These are phyloP conservation scores for Drosophila prosaltans DNA, from an alignment of 1,140 invertebrate species.

Conservation along the genomic window DNA sequence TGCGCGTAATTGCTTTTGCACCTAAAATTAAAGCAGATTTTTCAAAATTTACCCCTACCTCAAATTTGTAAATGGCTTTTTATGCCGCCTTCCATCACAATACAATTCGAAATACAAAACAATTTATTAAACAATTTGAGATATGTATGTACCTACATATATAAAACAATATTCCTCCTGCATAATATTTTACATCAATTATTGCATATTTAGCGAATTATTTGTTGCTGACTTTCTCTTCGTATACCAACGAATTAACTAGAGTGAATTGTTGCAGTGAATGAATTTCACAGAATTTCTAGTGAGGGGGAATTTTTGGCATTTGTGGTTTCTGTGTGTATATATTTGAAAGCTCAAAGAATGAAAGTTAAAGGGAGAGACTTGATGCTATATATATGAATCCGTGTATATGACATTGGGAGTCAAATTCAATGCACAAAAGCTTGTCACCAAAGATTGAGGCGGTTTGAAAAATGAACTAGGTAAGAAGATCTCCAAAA, in stretches of 20 bases:
- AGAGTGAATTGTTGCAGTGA: slow-evolving; percentile 34
- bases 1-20: slow-evolving; percentile 79
- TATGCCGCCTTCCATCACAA: too few species aligned
- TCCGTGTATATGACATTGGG: background rate
- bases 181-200: slow-evolving; percentile 49
- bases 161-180: slow-evolving; percentile 24
- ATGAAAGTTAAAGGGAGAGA: background rate
- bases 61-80: too few species aligned
- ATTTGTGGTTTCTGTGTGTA: slow-evolving; percentile 40
- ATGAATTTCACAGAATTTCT: slow-evolving; percentile 43
- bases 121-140: slow-evolving; percentile 8
- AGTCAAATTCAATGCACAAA: slow-evolving; percentile 47
- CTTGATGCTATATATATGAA: background rate
- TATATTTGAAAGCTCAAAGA: slow-evolving; percentile 13
- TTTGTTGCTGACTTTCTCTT: slow-evolving; percentile 33
- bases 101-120: too few species aligned
- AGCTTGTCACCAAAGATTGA: slow-evolving; percentile 43
- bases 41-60: slow-evolving; percentile 34
- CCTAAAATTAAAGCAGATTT: slow-evolving; percentile 69
- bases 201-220: slow-evolving; percentile 52
- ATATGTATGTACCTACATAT: background rate
- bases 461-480: background rate
- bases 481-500: background rate
- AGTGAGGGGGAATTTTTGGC: slow-evolving; percentile 46
- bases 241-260: slow-evolving; percentile 22